Conservation (phyloP, 1,140 invertebrate species). For the Theocolax elegans region DNA sequence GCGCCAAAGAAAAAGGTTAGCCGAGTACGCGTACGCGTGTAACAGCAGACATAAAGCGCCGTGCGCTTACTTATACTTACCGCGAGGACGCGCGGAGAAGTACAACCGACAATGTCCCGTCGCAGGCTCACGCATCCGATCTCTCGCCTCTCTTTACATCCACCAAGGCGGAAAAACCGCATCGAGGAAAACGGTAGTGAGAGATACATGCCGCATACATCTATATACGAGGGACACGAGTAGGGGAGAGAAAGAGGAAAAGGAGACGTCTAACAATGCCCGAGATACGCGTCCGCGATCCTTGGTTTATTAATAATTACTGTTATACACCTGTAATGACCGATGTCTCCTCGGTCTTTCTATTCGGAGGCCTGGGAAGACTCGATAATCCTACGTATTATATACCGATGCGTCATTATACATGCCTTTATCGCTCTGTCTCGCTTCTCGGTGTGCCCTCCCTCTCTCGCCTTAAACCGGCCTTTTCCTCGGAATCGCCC, state of each 20-base stretch:
- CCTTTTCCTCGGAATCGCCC: neutral
- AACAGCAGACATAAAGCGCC: neutral
- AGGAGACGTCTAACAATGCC: slow-evolving; percentile 56
- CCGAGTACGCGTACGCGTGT: neutral
- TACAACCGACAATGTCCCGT: slow-evolving; percentile 57
- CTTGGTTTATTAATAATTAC: slow-evolving; percentile 66
- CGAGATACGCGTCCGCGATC: slow-evolving; percentile 48
- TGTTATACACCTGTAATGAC: slow-evolving; percentile 65
- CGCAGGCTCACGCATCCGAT: slow-evolving; percentile 61
- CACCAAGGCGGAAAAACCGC: slow-evolving; percentile 18
- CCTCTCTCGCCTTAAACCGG: no score
- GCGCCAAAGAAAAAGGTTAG: neutral
- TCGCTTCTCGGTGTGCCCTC: no score
- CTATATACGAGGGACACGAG: no score
- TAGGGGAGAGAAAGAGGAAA: neutral
- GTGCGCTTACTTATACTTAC: slow-evolving; percentile 48
- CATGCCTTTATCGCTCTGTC: no score
- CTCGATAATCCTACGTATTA: slow-evolving; percentile 68
- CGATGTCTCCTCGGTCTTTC: slow-evolving; percentile 56
- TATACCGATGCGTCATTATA: slow-evolving; percentile 59
- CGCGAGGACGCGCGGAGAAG: slow-evolving; percentile 3
- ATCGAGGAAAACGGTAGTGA: neutral
- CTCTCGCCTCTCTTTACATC: slow-evolving; percentile 27
- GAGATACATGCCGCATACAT: no score
- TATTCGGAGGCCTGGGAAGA: slow-evolving; percentile 59